These are phyloP conservation scores for Cnemophilus loriae DNA, from an alignment of 2,113 vertebrate species.

Conservation along the genomic window DNA sequence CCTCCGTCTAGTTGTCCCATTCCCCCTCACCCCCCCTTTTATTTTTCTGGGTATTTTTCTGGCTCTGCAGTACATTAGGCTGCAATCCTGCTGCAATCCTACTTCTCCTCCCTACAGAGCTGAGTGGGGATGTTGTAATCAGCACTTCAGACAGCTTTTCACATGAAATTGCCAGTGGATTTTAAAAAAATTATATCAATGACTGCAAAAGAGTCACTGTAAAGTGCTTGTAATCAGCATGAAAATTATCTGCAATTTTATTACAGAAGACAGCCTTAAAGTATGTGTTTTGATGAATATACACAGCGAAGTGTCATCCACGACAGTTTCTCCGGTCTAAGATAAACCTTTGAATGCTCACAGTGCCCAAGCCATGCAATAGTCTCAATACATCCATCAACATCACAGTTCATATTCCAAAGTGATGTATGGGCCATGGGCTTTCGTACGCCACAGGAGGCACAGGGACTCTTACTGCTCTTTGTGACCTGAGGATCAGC, in stretches of 20 bases:
- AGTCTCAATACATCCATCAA: background rate
- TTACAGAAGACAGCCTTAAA: background rate
- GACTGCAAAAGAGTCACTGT: background rate
- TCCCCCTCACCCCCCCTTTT: fast-evolving
- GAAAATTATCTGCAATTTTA: background rate
- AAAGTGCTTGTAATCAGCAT: constrained; percentile 18
- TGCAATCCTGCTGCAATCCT: background rate
- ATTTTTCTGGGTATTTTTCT: background rate
- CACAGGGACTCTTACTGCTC: background rate
- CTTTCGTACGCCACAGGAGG: fast-evolving
- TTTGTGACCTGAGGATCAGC: background rate
- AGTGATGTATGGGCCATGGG: background rate
- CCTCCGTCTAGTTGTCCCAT: background rate
- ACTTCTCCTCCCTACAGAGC: background rate
- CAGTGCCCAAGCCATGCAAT: background rate
- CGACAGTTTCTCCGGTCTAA: background rate
- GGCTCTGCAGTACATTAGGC: background rate
- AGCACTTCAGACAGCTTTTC: constrained; percentile 20
- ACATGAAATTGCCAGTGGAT: background rate
- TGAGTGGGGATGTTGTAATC: constrained; percentile 10
- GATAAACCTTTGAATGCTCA: background rate
- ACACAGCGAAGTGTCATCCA: background rate
- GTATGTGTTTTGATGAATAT: background rate
- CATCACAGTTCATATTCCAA: background rate
- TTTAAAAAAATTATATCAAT: background rate